Base-by-base conservation (phyloP, 2,797 vertebrate species). In the Poecile montanus region DNA sequence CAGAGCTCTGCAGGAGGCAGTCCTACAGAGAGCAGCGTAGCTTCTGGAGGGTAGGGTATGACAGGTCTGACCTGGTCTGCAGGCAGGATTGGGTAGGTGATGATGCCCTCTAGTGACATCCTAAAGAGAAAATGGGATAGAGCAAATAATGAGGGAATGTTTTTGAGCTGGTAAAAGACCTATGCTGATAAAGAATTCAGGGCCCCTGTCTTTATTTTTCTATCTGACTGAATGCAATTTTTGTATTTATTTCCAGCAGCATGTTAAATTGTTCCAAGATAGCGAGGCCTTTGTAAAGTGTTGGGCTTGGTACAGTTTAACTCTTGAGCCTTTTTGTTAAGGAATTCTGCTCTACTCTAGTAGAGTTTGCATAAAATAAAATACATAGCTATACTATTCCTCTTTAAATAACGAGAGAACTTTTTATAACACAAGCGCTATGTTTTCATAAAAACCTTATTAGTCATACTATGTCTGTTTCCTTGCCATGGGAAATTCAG, bases 101-200 rank as follows among this genome's bases (percentile, higher is more conserved):
- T 67, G 61, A 94, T 91, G 96, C 94, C 95, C 91, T 94, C 95
- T 97, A 96, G 88, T 91, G 95, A 79, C 66, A 56, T 32, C 42
- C 38, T 7, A 8, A 34, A 79, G 45, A 25, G 60, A 19, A 63
- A 47, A 84, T 25, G 63, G 44, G 20, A 32, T 29, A 53, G 50
- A 56, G 32, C 51, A 89, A 38, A 19, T 54, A 23, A 25, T 1
- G 29, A 58, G 12, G 25, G 29, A 60, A 22, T 10, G 22, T 6
- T 73, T 79, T 53, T 50, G 7, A 44, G 45, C 26, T 57, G 19
- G 30, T 42, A 1, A 27, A 56, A 80, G 57, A 68, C 10, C 13
- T n/a, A 14, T 4, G 19, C 11, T 45, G n/a, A 47, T 36, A 34
- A 77, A 86, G 32, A 76, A 45, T 72, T 92, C 36, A 66, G 34